Conservation (phyloP, 2,888 invertebrate genomes). For the Ganaspis brasiliensis region DNA sequence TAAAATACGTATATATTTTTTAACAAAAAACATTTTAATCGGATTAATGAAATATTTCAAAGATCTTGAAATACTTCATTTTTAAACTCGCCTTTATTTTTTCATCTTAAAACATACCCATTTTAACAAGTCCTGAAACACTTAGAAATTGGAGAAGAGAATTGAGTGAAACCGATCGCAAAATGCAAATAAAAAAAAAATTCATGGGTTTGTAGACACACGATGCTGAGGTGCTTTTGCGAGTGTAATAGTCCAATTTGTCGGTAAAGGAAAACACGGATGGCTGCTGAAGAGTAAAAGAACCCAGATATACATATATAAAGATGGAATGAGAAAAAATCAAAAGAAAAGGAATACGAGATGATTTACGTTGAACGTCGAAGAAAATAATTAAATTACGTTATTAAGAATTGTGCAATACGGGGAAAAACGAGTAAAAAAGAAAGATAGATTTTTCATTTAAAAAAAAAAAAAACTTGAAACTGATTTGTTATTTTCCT, state of each 20-base stretch:
- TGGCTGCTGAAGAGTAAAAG: constrained; percentile 60
- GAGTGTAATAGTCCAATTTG: constrained; percentile 76
- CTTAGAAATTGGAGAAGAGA: constrained; percentile 25
- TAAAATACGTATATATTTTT: too few relatives aligned
- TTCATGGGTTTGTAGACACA: constrained; percentile 18
- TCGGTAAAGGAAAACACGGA: constrained; percentile 74
- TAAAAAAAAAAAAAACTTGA: too few relatives aligned
- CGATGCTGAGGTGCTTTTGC: constrained; percentile 51
- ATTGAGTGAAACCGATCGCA: constrained; percentile 32
- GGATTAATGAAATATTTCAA: background rate
- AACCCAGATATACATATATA: constrained; percentile 54
- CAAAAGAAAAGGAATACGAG: constrained; percentile 61
- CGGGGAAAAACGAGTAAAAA: too few relatives aligned
- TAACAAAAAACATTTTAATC: too few relatives aligned
- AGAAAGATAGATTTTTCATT: too few relatives aligned
- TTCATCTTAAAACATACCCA: constrained; percentile 5
- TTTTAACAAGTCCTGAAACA: constrained; percentile 36
- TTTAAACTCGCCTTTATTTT: background rate
- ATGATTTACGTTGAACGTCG: constrained; percentile 55
- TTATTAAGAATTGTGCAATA: too few relatives aligned
- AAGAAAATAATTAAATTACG: constrained; percentile 54
- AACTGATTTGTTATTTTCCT: too few relatives aligned
- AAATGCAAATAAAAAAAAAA: constrained; percentile 32
- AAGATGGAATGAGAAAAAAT: constrained; percentile 61
- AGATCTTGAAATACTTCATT: background rate